Conservation (phyloP, 2,797 vertebrate species). For the Rhabdomys pumilio region DNA sequence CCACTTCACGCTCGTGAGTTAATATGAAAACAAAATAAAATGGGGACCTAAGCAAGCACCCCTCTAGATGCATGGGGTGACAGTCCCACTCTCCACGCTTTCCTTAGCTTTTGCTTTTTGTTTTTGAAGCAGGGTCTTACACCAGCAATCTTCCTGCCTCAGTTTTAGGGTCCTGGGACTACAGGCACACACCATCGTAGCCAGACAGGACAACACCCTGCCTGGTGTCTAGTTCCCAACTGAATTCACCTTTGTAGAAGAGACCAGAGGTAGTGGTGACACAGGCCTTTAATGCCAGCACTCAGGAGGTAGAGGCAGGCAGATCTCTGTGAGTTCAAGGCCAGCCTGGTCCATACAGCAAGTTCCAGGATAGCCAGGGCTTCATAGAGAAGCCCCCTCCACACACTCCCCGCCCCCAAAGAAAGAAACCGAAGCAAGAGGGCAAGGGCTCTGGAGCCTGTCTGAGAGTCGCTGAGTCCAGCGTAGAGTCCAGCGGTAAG, state of each 20-base stretch:
- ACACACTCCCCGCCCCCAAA: neutral
- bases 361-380: neutral
- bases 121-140: neutral
- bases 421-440: neutral
- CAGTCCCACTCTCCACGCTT: neutral
- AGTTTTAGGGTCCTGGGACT: neutral
- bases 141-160: neutral
- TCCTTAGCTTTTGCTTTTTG: neutral
- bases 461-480: neutral
- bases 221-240: neutral
- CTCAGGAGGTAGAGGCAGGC: neutral
- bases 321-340: neutral
- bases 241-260: neutral
- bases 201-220: neutral
- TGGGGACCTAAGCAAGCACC: neutral
- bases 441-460: too few species aligned
- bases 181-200: neutral
- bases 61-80: too few species aligned
- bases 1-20: neutral
- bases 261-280: neutral
- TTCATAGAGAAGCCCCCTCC: neutral
- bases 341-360: neutral
- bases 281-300: neutral
- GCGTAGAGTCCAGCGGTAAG: neutral
- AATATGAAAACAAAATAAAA: neutral